Base-by-base conservation (phyloP, 2,113 vertebrate species). In the Rhipidura dahli region DNA sequence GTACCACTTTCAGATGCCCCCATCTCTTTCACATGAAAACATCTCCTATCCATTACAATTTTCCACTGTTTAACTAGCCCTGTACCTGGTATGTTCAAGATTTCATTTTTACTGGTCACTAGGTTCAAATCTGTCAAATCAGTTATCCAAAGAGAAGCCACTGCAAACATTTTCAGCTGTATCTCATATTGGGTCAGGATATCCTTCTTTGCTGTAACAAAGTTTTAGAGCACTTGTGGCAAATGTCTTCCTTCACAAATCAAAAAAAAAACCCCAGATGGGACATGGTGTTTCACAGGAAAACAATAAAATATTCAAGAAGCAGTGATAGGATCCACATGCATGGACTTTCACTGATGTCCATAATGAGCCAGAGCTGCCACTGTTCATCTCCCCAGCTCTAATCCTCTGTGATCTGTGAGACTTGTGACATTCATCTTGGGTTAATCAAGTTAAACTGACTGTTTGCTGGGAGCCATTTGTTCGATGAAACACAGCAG, bases 361-460 rank as follows among this genome's bases (percentile, higher is more conserved):
- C 51, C 8, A 4, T 59, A 86, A 90, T 39, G 35, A 94, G 95
- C 65, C 57, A 91, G 82, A 53, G 21, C 83, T 83, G 78, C 68
- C 73, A 61, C 66, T 80, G 79, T 68, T 87, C 60, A 63, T 86
- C 76, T 83, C 35, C 56, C 61, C 40, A 42, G 39, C 61, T 72
- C 53, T 95, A 95, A 95, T 87, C 69, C 83, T 89, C 50, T 70
- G 59, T 92, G 90, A 96, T 95, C 83, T 89, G 28, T 56, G 61
- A 87, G 44, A 83, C 63, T 73, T 78, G 87, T 89, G 89, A 95
- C 96, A 93, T 96, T 93, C 79, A 94, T 94, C 88, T 80, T 79
- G 77, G 50, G 86, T 93, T 96, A 97, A 97, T 97, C 91, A 93
- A 85, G 76, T 96, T 96, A 96, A 96, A 95, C 78, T 91, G 90